These are phyloP conservation scores for Chiridota heheva DNA, from an alignment of 35 echinoderm and acorn worm genomes.

Conservation along the genomic window DNA sequence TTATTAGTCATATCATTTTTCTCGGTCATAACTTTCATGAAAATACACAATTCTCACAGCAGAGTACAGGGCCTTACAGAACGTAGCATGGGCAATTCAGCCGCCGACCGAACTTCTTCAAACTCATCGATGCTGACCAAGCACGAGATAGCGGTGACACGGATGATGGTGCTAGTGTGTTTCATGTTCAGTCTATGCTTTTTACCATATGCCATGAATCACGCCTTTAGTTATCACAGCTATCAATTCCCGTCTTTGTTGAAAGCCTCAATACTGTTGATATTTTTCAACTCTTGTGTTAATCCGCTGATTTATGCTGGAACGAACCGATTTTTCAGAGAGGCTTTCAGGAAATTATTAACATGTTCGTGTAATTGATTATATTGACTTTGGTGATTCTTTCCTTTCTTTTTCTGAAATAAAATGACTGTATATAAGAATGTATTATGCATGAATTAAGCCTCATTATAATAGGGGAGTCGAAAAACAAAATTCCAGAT, in stretches of 20 bases:
- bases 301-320: slow-evolving; percentile 46
- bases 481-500: too few species aligned
- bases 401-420: too few species aligned
- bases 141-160: slow-evolving; percentile 32
- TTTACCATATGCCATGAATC: slow-evolving; percentile 30
- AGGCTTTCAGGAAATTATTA: slow-evolving; percentile 29
- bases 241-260: background rate
- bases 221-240: slow-evolving; percentile 26
- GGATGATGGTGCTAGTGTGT: slow-evolving; percentile 31
- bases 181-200: slow-evolving; percentile 25
- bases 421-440: too few species aligned
- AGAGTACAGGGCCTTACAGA: background rate
- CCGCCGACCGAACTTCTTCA: too few species aligned
- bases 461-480: too few species aligned
- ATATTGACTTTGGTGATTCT: too few species aligned
- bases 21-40: slow-evolving; percentile 18
- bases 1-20: slow-evolving; percentile 15
- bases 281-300: slow-evolving; percentile 33
- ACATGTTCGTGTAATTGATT: slow-evolving; percentile 20
- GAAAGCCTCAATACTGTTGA: slow-evolving; percentile 9
- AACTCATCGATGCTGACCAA: background rate
- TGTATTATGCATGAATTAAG: too few species aligned
- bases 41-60: slow-evolving; percentile 1
- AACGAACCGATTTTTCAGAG: slow-evolving; percentile 35
- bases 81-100: too few species aligned